Conservation (phyloP, 2,797 vertebrate genomes). For the Sebastes diploproa region DNA sequence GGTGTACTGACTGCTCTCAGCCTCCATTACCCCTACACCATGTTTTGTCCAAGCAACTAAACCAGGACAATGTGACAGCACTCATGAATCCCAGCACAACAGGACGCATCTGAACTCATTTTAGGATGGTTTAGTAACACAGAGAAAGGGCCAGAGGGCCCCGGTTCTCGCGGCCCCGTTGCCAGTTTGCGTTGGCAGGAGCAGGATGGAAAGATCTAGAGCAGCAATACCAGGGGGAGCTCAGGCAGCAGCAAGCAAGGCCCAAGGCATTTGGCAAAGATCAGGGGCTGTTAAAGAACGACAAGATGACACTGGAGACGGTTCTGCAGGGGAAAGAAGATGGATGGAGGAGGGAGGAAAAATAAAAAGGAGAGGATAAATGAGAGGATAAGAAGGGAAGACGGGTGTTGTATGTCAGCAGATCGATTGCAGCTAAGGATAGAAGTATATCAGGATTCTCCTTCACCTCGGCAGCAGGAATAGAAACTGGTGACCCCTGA, state of each 20-base stretch:
- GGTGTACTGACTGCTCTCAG: background rate
- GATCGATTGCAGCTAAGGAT: slow-evolving; percentile 69
- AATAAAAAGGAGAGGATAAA: slow-evolving; percentile 37
- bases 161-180: background rate
- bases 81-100: slow-evolving; percentile 3
- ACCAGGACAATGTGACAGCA: slow-evolving; percentile 24
- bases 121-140: slow-evolving; percentile 26
- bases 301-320: slow-evolving; percentile 64
- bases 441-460: slow-evolving; percentile 63
- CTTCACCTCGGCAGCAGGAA: slow-evolving; percentile 56
- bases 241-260: slow-evolving; percentile 30
- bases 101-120: slow-evolving; percentile 16
- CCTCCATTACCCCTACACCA: background rate
- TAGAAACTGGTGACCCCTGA: slow-evolving; percentile 30
- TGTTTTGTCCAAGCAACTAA: slow-evolving; percentile 5
- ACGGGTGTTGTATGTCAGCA: slow-evolving; percentile 62
- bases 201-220: slow-evolving; percentile 59
- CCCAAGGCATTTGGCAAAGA: slow-evolving; percentile 69
- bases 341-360: slow-evolving; percentile 13
- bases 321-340: slow-evolving; percentile 21
- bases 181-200: slow-evolving; percentile 54
- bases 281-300: slow-evolving; percentile 61
- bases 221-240: slow-evolving; percentile 64
- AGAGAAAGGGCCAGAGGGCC: slow-evolving; percentile 40
- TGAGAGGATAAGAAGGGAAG: slow-evolving; percentile 49